Evolutionary conservation across 1,140 invertebrate species (phyloP), one percentile per base, ranked within the genome.

Genomic region (Tetraneura akinire): DNA sequence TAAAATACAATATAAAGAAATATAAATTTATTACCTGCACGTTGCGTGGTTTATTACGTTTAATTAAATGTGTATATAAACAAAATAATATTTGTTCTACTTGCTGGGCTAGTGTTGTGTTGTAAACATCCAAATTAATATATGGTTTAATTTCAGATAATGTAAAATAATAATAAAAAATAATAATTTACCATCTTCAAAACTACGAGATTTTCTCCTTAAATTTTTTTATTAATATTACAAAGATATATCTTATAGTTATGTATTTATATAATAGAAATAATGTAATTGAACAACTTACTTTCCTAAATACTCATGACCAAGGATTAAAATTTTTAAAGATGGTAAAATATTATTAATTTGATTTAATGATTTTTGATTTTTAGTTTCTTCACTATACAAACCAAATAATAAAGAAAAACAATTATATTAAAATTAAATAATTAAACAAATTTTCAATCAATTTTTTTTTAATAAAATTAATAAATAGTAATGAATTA

Each of bases 71-170:
- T 26, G 91, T 91, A 85, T 94, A 97, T 3, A 98, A 86, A 85
- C 96, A 98, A 85, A 90, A 96, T 68, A 96, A 91, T 83, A 93
- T 92, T 85, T 98, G 95, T 83, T 97, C 95, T 80, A 96, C 86
- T 78, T 92, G 90, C 80, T 92, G 90, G 60, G 89, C 88, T 5
- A 95, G 86, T 76, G 83, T 85, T 84, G 86, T 71, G 87, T 87
- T n/a, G 88, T 86, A 47, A 88, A 91, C 37, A 9, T 91, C 89
- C 6, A 14, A 62, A 78, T 78, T 13, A 47, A 78, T 78, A 21
- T 62, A 78, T 6, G 55, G 74, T 18, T 92, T 88, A 2, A 96
- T 86, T 14, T 90, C 88, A 82, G 94, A 90, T 82, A 96, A 87
- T 18, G 90, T 92, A 82, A 94, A n/a, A n/a, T n/a, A n/a, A n/a